Conservation (phyloP, 2,113 vertebrate genomes). For the Vanacampus margaritifer region DNA sequence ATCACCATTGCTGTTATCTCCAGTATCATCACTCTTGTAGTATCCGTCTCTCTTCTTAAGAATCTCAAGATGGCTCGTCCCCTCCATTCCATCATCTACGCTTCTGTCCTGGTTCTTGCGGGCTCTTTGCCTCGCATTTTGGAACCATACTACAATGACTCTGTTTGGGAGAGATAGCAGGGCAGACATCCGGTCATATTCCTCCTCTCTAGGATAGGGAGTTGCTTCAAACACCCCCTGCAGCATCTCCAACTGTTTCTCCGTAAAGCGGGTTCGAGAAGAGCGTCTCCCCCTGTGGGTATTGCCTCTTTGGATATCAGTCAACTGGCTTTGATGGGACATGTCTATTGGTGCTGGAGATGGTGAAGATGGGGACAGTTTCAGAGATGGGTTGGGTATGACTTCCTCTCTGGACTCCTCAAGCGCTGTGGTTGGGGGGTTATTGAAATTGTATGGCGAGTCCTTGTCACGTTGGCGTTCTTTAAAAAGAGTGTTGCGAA, state of each 20-base stretch:
- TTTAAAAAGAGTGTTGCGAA: slow-evolving; percentile 96
- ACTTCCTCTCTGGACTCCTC: slow-evolving; percentile 86
- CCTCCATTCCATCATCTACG: slow-evolving; percentile 85
- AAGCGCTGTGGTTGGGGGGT: slow-evolving; percentile 89
- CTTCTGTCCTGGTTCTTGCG: slow-evolving; percentile 92
- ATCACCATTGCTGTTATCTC: slow-evolving; percentile 72
- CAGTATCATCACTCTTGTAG: slow-evolving; percentile 87
- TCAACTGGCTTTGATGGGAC: slow-evolving; percentile 82
- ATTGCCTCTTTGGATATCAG: slow-evolving; percentile 85
- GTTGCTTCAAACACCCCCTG: slow-evolving; percentile 96
- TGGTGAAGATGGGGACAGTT: slow-evolving; percentile 52
- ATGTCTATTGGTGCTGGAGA: slow-evolving; percentile 69
- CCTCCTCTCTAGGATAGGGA: slow-evolving; percentile 96
- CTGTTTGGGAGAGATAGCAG: slow-evolving; percentile 88
- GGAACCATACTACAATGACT: slow-evolving; percentile 97
- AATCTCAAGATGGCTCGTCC: slow-evolving; percentile 73
- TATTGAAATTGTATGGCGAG: slow-evolving; percentile 97
- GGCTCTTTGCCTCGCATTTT: slow-evolving; percentile 95
- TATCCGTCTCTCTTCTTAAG: slow-evolving; percentile 86
- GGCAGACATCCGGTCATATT: slow-evolving; percentile 92
- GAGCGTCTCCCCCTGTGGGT: slow-evolving; percentile 72
- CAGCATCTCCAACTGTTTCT: slow-evolving; percentile 91
- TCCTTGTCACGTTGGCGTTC: slow-evolving; percentile 98
- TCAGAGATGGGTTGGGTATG: slow-evolving; percentile 34
- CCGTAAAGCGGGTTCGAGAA: slow-evolving; percentile 91